A percentile compares a stretch with the other conserved stretches of the same genome.
These are phyloP conservation scores for Stichodactyla mertensii DNA, from an alignment of 64 coral and sea anemone species.

Conservation along the genomic window DNA sequence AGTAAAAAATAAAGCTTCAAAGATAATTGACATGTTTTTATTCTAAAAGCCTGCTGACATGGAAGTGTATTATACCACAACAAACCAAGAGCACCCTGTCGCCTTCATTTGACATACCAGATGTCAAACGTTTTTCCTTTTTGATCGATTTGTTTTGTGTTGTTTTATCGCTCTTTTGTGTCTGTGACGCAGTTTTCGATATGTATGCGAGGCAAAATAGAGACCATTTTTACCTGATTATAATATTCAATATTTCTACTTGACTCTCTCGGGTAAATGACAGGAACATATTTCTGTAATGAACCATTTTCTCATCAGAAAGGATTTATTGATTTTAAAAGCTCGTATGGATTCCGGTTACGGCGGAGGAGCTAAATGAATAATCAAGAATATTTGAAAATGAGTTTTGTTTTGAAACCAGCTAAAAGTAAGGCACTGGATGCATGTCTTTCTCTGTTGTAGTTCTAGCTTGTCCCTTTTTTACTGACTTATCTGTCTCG, in stretches of 20 bases:
- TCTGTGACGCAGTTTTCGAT: background rate
- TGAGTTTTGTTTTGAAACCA: background rate
- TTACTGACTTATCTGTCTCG: background rate
- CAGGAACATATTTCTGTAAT: constrained; percentile 19
- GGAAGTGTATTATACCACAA: background rate
- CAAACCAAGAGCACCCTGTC: background rate
- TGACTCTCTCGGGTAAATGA: background rate
- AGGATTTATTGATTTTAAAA: constrained; percentile 17
- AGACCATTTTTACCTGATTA: background rate
- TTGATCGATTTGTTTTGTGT: background rate
- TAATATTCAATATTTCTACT: constrained; percentile 6
- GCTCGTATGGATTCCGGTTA: constrained; percentile 5
- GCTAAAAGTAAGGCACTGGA: background rate
- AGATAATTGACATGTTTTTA: constrained; percentile 2
- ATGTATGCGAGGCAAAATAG: background rate
- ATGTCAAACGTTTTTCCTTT: background rate
- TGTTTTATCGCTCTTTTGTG: background rate
- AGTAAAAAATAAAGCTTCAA: background rate
- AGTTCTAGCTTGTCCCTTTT: background rate
- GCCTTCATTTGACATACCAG: background rate
- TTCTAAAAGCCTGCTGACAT: background rate
- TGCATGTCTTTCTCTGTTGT: background rate
- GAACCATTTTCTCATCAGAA: constrained; percentile 29
- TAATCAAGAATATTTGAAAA: constrained; percentile 15
- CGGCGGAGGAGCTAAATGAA: constrained; percentile 4